Conservation (phyloP, 1,140 invertebrate genomes). For the Steinernema khuongi region DNA sequence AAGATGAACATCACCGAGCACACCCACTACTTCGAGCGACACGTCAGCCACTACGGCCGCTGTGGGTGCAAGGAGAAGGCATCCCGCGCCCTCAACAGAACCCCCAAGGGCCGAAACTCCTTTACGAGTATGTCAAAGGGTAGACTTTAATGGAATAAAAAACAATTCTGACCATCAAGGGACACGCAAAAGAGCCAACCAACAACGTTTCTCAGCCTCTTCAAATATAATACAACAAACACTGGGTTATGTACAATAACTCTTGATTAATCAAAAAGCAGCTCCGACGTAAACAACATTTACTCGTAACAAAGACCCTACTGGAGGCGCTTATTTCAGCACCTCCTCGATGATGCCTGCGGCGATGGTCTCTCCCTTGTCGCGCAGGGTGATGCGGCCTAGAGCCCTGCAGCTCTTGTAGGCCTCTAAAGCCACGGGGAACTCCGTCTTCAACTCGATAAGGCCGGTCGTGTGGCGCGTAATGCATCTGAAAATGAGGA, state of each 20-base stretch:
- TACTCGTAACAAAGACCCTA: background rate
- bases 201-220: too few species aligned
- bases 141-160: too few species aligned
- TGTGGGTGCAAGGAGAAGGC: constrained; percentile 9
- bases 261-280: too few species aligned
- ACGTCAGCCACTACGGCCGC: constrained; percentile 29
- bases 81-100: background rate
- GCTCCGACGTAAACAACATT: too few species aligned
- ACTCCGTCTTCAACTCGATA: constrained; percentile 34
- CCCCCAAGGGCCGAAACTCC: background rate
- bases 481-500: constrained; percentile 28
- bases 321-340: background rate
- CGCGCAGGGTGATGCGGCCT: constrained; percentile 29
- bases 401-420: constrained; percentile 31
- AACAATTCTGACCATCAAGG: too few species aligned
- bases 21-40: constrained; percentile 35
- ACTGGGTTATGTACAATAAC: too few species aligned
- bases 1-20: constrained; percentile 31
- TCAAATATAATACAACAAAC: too few species aligned
- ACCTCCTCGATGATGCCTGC: constrained; percentile 34
- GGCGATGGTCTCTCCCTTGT: constrained; percentile 31
- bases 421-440: constrained; percentile 30
- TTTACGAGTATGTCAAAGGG: background rate
- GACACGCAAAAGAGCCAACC: too few species aligned
- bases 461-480: constrained; percentile 30